Evolutionary conservation across 2,797 vertebrate species (phyloP).

Genomic region (Dicrostonyx torquatus): DNA sequence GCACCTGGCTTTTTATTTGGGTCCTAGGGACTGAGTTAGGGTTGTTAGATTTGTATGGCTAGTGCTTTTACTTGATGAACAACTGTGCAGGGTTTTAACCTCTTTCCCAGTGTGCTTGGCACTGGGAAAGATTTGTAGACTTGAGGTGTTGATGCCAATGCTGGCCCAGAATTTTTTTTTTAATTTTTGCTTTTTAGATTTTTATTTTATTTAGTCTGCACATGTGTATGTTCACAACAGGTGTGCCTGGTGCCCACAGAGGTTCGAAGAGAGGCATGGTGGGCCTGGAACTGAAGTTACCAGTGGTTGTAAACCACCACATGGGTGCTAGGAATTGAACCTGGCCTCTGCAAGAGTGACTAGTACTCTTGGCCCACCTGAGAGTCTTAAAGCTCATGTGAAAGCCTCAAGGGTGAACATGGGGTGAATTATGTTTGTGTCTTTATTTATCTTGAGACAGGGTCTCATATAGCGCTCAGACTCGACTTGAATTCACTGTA

Average conservation of each 20-base stretch:
- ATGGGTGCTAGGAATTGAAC: background rate
- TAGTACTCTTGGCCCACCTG: background rate
- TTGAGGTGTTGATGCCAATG: background rate
- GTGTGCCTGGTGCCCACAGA: background rate
- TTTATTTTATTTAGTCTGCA: background rate
- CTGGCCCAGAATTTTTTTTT: background rate
- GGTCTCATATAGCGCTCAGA: background rate
- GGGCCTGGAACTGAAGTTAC: background rate
- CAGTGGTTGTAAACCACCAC: background rate
- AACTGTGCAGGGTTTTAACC: background rate
- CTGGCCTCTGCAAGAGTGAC: background rate
- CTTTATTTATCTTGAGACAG: background rate
- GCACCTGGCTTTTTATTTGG: background rate
- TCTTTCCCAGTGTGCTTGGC: conserved; percentile 17
- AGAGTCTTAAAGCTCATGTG: conserved; percentile 21
- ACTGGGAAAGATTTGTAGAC: background rate
- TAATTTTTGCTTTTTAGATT: background rate
- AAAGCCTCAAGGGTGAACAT: background rate
- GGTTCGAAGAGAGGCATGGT: background rate
- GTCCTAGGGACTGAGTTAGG: background rate
- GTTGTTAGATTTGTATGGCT: background rate
- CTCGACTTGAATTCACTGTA: background rate
- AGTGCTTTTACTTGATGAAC: background rate
- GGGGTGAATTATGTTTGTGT: background rate
- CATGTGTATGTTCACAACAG: background rate